Percentiles rank a stretch among this genome's conserved stretches.
These are phyloP conservation scores for Hydrotaea cyrtoneurina DNA, from an alignment of 2,888 invertebrate genomes.

Conservation along the genomic window DNA sequence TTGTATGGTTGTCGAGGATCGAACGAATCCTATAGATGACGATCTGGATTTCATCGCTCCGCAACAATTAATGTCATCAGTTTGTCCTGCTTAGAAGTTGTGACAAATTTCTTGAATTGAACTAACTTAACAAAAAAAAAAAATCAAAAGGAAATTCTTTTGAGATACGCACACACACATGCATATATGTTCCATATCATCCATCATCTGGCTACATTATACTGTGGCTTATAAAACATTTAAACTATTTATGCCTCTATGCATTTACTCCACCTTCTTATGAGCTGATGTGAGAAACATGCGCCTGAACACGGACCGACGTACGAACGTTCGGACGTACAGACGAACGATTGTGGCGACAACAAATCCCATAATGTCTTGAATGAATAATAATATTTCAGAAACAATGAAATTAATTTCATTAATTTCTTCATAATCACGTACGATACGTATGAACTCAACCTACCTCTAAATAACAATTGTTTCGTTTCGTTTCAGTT, in stretches of 20 bases:
- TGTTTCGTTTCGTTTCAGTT: slow-evolving; percentile 42
- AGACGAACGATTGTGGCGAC: neutral
- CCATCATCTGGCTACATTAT: neutral
- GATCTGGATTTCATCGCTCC: too few relatives aligned
- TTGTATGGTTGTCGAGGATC: too few relatives aligned
- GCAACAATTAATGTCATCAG: too few relatives aligned
- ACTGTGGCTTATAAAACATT: neutral
- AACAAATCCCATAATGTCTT: slow-evolving; percentile 22
- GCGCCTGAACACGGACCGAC: neutral
- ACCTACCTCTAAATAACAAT: slow-evolving; percentile 46
- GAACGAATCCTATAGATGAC: too few relatives aligned
- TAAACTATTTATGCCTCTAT: slow-evolving; percentile 8
- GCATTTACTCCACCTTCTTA: slow-evolving; percentile 20
- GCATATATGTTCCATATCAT: neutral
- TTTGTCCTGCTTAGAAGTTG: too few relatives aligned
- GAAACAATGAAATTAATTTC: slow-evolving; percentile 61
- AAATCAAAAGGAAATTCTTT: too few relatives aligned
- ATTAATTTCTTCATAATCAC: slow-evolving; percentile 68
- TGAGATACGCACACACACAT: too few relatives aligned
- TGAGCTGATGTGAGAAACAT: slow-evolving; percentile 29
- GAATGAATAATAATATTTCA: slow-evolving; percentile 29
- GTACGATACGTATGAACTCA: slow-evolving; percentile 42
- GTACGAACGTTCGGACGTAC: neutral
- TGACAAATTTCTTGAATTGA: too few relatives aligned
- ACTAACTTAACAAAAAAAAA: too few relatives aligned